Base-by-base conservation (phyloP, 2,797 vertebrate genomes). In the Melopsittacus undulatus region DNA sequence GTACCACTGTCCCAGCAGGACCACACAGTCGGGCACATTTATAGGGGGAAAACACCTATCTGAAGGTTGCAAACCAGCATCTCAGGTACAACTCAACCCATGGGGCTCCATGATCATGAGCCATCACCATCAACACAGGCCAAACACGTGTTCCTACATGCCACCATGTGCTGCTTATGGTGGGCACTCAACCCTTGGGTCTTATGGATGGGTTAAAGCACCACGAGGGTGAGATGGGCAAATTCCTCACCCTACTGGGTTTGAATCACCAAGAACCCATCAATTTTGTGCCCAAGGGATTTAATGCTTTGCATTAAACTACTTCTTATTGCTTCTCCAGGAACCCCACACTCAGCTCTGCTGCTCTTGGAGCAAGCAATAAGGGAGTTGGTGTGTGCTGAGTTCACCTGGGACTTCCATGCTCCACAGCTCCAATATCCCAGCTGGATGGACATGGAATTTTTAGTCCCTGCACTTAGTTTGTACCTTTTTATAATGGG, bases 211-310 rank as follows among this genome's bases (percentile, higher is more conserved):
- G 26, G 7, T 23, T 51, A n/a, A 76, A 29, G 17, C 18, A 66
- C 24, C 48, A 8, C 2, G 4, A 70, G 52, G 13, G 18, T 0
- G 1, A 61, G 70, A 29, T 0, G 2, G 21, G 7, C 43, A 36
- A 32, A 64, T 34, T 51, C 63, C 57, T 70, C 26, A 42, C 26
- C 18, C 0, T 1, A 1, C 10, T 52, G 18, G 6, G 2, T 63
- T 62, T 32, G 26, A 76, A 45, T 46, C 52, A 67, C 46, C 24
- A 66, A 46, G 51, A 84, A n/a, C 14, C 8, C 76, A 72, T 36
- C 7, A 38, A 21, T 52, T 74, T 27, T 19, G 17, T 45, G 23
- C 40, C 8, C 4, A 1, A 1, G 11, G n/a, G 19, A 49, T 23
- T 13, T 16, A 32, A n/a, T 11, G 8, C 7, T 88, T 84, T 57